Percentiles rank a stretch among this genome's conserved stretches.
Conservation (phyloP, 2,113 vertebrate species). For the Boleophthalmus pectinirostris region DNA sequence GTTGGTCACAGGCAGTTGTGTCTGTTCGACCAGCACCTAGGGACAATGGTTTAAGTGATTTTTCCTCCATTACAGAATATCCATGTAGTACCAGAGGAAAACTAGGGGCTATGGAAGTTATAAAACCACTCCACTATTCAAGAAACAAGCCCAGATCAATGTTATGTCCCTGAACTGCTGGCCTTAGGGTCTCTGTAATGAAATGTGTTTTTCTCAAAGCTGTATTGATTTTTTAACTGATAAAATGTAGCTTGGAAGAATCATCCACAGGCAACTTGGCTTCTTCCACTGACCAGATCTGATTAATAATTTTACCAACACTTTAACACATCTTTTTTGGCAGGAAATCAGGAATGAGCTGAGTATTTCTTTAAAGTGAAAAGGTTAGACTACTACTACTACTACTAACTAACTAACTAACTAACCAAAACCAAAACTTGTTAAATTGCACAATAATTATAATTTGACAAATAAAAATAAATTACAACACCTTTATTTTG, state of each 20-base stretch:
- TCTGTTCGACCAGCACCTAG: conserved; percentile 16
- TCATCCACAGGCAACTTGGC: background rate
- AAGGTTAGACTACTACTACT: no score
- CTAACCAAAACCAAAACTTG: no score
- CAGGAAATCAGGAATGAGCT: no score
- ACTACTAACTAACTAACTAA: no score
- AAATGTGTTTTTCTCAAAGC: background rate
- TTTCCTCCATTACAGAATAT: conserved; percentile 7
- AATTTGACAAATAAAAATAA: no score
- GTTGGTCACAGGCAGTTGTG: conserved; percentile 10
- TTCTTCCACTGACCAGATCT: background rate
- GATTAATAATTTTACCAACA: conserved; percentile 6
- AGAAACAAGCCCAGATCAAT: conserved; percentile 19
- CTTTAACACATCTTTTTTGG: background rate
- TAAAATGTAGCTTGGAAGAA: background rate
- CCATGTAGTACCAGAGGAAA: background rate
- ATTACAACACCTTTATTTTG: no score
- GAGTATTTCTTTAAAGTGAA: background rate
- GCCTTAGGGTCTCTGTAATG: conserved; percentile 7
- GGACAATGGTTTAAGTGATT: conserved; percentile 18
- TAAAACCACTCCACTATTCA: background rate
- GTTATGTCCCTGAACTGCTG: conserved; percentile 14
- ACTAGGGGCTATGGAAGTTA: conserved; percentile 8
- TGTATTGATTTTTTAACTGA: conserved; percentile 15
- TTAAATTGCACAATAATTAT: no score